These are phyloP conservation scores for Beroe forskalii DNA, from an alignment of 37 sponge, comb jelly and placozoan species.

Conservation along the genomic window DNA sequence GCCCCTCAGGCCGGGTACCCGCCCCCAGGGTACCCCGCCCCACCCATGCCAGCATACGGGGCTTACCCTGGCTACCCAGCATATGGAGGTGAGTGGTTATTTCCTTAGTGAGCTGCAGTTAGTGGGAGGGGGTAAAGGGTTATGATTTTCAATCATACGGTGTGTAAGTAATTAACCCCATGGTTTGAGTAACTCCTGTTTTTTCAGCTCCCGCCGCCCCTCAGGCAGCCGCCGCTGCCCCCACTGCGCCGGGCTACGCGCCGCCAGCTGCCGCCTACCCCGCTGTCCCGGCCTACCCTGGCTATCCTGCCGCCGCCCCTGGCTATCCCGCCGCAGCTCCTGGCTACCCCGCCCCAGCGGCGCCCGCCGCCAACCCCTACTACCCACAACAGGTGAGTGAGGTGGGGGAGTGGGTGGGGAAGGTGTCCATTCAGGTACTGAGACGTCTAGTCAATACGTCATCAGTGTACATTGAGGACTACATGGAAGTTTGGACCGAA, in stretches of 20 bases:
- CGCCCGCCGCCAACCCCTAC: slow-evolving; percentile 43
- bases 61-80: slow-evolving; percentile 14
- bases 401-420: background rate
- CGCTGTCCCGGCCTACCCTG: slow-evolving; percentile 40
- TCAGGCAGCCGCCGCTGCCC: background rate
- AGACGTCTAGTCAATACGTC: background rate
- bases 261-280: slow-evolving; percentile 41
- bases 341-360: slow-evolving; percentile 37
- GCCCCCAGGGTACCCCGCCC: slow-evolving; percentile 32
- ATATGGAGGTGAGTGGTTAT: slow-evolving; percentile 62
- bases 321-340: slow-evolving; percentile 22
- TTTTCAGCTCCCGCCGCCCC: no score
- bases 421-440: slow-evolving; percentile 20
- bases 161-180: no score
- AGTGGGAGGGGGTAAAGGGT: no score
- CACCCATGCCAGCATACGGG: slow-evolving; percentile 19
- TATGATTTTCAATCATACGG: no score
- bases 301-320: slow-evolving; percentile 37
- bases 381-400: slow-evolving; percentile 18
- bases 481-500: no score
- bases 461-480: slow-evolving; percentile 22
- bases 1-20: slow-evolving; percentile 10
- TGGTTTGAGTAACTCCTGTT: no score
- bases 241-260: slow-evolving; percentile 37
- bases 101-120: no score